Conservation (phyloP, 2,797 vertebrate species). For the Benthosema pterotum region DNA sequence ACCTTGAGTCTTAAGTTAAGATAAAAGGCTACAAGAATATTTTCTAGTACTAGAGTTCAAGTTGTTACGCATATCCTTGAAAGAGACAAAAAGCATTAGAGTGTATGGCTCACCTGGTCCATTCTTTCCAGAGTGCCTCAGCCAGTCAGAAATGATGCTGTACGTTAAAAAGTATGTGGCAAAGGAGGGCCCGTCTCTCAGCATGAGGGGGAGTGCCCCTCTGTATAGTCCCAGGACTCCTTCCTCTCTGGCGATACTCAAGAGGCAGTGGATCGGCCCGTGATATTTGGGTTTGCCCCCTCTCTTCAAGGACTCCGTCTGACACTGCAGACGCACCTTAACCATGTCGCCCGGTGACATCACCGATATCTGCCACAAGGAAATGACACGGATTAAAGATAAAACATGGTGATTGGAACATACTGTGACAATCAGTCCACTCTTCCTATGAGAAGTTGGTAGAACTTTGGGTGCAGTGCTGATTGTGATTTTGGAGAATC, state of each 20-base stretch:
- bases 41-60: background rate
- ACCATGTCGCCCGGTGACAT: constrained; percentile 89
- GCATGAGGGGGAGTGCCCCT: constrained; percentile 84
- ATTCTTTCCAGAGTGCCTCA: constrained; percentile 77
- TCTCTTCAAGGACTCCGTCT: constrained; percentile 72
- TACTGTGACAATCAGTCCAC: no score
- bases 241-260: constrained; percentile 83
- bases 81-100: background rate
- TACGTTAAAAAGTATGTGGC: constrained; percentile 90
- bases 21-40: background rate
- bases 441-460: no score
- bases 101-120: constrained; percentile 76
- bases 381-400: background rate
- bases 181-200: constrained; percentile 87
- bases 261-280: constrained; percentile 88
- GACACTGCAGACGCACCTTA: constrained; percentile 92
- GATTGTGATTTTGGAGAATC: no score
- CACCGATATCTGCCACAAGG: constrained; percentile 71
- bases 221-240: constrained; percentile 88
- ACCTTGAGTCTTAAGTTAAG: no score
- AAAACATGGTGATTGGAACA: no score
- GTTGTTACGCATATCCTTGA: background rate
- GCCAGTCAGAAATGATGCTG: constrained; percentile 79
- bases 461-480: no score
- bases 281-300: constrained; percentile 77